phyloP scores from a whole-genome alignment of 2,797 vertebrate species.

The Hydrophis major region DNA sequence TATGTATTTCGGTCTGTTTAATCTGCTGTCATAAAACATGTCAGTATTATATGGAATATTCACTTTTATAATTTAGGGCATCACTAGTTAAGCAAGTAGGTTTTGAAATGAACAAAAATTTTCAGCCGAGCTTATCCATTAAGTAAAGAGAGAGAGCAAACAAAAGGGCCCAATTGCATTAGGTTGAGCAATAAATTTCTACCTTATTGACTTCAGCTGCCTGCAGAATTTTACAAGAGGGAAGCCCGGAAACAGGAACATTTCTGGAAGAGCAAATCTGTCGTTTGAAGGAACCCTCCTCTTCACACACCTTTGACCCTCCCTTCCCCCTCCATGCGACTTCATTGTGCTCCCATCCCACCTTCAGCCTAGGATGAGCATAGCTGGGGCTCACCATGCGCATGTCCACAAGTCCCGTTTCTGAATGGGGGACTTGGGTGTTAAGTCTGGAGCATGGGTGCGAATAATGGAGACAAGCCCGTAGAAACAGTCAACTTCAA shows the following conservation, averaged over 20 bases:
- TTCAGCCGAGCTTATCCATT: conserved; percentile 62
- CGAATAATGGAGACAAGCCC: no score
- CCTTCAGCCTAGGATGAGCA: background rate
- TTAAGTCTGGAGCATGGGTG: no score
- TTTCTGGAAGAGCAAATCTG: background rate
- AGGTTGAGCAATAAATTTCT: conserved; percentile 61
- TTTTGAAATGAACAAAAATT: conserved; percentile 60
- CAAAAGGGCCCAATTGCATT: conserved; percentile 58
- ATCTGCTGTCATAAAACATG: conserved; percentile 23
- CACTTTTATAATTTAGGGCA: conserved; percentile 61
- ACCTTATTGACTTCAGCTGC: conserved; percentile 53
- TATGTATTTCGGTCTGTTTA: background rate
- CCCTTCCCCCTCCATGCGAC: background rate
- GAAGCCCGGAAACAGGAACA: fast-evolving
- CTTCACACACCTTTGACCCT: no score
- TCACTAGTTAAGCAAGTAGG: conserved; percentile 53
- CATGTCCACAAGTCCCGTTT: background rate
- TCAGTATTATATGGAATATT: conserved; percentile 63
- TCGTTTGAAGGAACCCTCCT: background rate
- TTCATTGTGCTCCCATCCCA: background rate
- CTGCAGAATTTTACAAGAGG: background rate
- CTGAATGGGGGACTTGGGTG: background rate
- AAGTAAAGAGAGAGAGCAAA: conserved; percentile 37
- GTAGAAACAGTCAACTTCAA: no score
- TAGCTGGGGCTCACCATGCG: background rate